phyloP scores from a whole-genome alignment of 2,797 vertebrate species.

The Helarctos malayanus region DNA sequence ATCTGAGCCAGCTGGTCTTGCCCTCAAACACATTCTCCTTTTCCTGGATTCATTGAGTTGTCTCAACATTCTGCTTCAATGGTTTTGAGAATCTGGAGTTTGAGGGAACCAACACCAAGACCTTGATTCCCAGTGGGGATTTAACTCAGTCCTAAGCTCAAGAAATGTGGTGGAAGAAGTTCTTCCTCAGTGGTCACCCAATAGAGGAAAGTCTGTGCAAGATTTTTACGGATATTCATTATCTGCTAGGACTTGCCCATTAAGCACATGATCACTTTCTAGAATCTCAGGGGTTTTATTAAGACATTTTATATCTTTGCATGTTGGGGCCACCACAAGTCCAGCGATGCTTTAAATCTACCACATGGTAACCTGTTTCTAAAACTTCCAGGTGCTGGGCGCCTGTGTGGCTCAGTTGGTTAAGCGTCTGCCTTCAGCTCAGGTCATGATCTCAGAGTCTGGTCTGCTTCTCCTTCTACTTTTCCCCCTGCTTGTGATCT shows the following conservation, averaged over 20 bases:
- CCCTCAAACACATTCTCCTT: background rate
- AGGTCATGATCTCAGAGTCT: background rate
- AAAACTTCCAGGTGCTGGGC: background rate
- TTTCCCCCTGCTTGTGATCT: background rate
- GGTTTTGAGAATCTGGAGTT: background rate
- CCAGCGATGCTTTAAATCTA: background rate
- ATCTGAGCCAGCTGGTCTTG: background rate
- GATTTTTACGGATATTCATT: background rate
- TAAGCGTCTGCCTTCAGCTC: background rate
- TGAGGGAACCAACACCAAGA: background rate
- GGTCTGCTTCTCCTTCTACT: background rate
- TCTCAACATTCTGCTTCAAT: accelerated
- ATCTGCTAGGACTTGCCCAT: background rate
- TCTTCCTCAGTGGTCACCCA: background rate
- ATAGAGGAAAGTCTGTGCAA: background rate
- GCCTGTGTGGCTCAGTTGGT: background rate
- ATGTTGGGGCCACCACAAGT: background rate
- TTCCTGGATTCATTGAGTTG: background rate
- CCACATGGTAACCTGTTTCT: background rate
- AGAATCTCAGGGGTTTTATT: background rate
- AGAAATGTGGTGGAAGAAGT: background rate
- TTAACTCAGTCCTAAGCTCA: background rate
- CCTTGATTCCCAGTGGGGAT: background rate
- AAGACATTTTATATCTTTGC: background rate
- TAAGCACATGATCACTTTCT: background rate